phyloP scores from a whole-genome alignment of 2,113 vertebrate genomes.

The Carassius carassius region DNA sequence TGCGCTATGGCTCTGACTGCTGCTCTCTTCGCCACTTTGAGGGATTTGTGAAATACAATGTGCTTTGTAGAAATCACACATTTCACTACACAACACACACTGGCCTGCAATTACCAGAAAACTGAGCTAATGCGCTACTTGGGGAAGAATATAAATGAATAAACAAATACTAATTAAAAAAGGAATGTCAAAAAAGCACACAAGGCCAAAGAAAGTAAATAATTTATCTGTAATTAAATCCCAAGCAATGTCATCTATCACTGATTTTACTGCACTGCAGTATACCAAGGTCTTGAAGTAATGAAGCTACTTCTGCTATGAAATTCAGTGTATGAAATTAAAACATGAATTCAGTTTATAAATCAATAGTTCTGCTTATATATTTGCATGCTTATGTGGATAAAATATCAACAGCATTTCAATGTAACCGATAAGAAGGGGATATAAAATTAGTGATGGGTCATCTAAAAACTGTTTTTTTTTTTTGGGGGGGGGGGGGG shows the following conservation, averaged over 20 bases:
- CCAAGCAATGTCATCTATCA: background rate
- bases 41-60: background rate
- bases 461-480: too few relatives aligned
- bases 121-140: background rate
- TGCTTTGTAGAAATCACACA: background rate
- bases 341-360: too few relatives aligned
- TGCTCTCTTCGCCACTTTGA: background rate
- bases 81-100: background rate
- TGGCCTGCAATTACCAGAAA: constrained; percentile 3
- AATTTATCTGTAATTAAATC: constrained; percentile 21
- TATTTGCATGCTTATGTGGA: background rate
- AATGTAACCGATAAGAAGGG: background rate
- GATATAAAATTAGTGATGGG: too few relatives aligned
- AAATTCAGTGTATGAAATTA: background rate
- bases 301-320: background rate
- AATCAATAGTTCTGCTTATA: background rate
- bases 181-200: background rate
- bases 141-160: background rate
- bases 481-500: too few relatives aligned
- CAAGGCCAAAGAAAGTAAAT: background rate
- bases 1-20: background rate
- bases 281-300: background rate
- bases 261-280: constrained; percentile 5
- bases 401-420: background rate
- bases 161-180: background rate